These are phyloP conservation scores for Tubulanus polymorphus DNA, from an alignment of 2,888 invertebrate species.

Conservation along the genomic window DNA sequence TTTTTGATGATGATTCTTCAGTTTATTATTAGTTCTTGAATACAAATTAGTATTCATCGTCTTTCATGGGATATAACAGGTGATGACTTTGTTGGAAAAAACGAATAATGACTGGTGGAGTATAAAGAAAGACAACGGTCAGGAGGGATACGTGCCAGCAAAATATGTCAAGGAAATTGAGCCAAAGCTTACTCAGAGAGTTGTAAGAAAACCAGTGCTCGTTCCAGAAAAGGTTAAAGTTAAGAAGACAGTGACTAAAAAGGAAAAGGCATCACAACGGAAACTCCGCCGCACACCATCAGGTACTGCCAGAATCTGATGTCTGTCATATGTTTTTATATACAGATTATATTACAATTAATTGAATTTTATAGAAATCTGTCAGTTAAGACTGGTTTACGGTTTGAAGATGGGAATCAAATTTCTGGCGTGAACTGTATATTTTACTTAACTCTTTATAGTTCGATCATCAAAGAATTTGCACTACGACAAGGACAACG, in stretches of 20 bases:
- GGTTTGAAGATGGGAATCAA: too few species aligned
- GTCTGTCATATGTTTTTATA: too few species aligned
- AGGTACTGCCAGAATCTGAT: conserved; percentile 28
- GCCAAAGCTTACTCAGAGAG: conserved; percentile 62
- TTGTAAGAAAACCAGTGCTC: conserved; percentile 74
- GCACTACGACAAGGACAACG: conserved; percentile 68
- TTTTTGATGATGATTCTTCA: too few species aligned
- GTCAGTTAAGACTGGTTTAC: too few species aligned
- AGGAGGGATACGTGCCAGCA: conserved; percentile 95
- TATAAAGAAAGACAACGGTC: conserved; percentile 84
- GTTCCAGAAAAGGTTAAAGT: conserved; percentile 79
- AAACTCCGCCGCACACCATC: conserved; percentile 46
- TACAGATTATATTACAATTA: too few species aligned
- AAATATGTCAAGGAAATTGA: conserved; percentile 93
- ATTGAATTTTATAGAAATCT: too few species aligned
- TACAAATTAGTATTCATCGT: too few species aligned
- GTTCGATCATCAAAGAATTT: conserved; percentile 51
- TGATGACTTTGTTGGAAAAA: conserved; percentile 87
- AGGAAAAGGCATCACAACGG: conserved; percentile 54
- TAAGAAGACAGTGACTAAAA: conserved; percentile 65
- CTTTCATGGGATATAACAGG: too few species aligned
- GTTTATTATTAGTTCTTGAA: too few species aligned
- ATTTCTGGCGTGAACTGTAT: neutral
- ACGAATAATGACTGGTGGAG: conserved; percentile 99
- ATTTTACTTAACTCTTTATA: conserved; percentile 21